A percentile compares a stretch with the other conserved stretches of the same genome.
Conservation (phyloP, 2,888 invertebrate species). For the Lepetodrilus schrolli region DNA sequence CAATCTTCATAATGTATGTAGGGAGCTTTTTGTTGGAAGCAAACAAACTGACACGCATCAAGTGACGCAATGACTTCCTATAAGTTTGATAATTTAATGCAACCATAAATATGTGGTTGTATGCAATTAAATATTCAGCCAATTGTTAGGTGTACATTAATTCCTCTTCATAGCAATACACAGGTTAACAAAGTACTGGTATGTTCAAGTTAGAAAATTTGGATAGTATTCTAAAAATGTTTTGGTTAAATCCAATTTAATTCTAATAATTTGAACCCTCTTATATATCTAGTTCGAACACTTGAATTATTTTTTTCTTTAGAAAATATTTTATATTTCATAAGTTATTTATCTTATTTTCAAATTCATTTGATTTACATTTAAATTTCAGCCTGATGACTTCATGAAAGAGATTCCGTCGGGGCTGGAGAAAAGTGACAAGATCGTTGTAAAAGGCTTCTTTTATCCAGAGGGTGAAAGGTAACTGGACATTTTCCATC, state of each 20-base stretch:
- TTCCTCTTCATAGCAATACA: too few species aligned
- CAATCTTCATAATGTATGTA: background rate
- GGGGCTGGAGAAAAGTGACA: slow-evolving; percentile 55
- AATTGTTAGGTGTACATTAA: background rate
- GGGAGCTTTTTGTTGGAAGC: too few species aligned
- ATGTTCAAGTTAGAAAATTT: too few species aligned
- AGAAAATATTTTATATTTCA: background rate
- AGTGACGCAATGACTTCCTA: too few species aligned
- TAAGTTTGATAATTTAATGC: too few species aligned
- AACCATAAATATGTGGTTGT: too few species aligned
- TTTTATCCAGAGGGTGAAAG: slow-evolving; percentile 48
- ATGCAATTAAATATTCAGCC: background rate
- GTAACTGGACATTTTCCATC: too few species aligned
- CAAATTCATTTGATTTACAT: background rate
- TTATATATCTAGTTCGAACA: background rate
- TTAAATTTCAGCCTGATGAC: slow-evolving; percentile 45
- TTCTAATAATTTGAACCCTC: too few species aligned
- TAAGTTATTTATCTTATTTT: background rate
- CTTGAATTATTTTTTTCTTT: background rate
- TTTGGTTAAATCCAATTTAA: too few species aligned
- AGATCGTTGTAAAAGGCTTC: slow-evolving; percentile 51
- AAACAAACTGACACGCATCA: too few species aligned
- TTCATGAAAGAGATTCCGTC: slow-evolving; percentile 55
- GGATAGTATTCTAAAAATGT: too few species aligned
- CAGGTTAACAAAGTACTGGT: too few species aligned